These are phyloP conservation scores for Octodonta nipae DNA, from an alignment of 2,888 invertebrate genomes.

Conservation along the genomic window DNA sequence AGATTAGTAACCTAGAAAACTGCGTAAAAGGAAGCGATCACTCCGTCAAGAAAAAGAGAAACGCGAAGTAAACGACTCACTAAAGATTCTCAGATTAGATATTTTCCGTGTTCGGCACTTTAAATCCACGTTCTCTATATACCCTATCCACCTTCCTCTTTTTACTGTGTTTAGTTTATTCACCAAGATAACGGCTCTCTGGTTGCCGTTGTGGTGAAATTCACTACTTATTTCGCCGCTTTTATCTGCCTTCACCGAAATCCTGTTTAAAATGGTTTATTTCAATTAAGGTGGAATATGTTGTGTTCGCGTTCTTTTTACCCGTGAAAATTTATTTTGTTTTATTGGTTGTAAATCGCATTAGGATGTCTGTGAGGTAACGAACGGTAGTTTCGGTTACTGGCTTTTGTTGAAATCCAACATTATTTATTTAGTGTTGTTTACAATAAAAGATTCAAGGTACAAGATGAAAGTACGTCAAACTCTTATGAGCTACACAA, in stretches of 20 bases:
- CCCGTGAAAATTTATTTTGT: too few relatives aligned
- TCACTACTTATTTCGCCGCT: background rate
- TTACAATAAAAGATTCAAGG: too few relatives aligned
- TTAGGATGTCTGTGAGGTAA: too few relatives aligned
- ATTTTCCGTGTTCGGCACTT: constrained; percentile 23
- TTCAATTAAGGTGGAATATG: constrained; percentile 2
- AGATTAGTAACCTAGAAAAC: constrained; percentile 23
- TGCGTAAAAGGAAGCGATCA: constrained; percentile 29
- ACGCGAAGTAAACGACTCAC: constrained; percentile 30
- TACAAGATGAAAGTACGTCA: too few relatives aligned
- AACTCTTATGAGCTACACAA: too few relatives aligned
- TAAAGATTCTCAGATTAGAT: constrained; percentile 34
- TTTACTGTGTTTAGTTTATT: constrained; percentile 14
- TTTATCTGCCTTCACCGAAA: constrained; percentile 1
- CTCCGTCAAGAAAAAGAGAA: constrained; percentile 21
- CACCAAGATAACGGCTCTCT: constrained; percentile 17
- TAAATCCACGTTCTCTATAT: constrained; percentile 33
- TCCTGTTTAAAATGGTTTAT: constrained; percentile 1
- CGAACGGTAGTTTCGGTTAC: too few relatives aligned
- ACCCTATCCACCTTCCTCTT: constrained; percentile 19
- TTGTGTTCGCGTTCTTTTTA: too few relatives aligned
- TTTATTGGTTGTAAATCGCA: too few relatives aligned
- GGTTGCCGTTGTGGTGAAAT: too few relatives aligned
- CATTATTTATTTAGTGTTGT: too few relatives aligned
- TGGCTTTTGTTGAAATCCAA: too few relatives aligned